Conservation (phyloP, 2,797 vertebrate genomes). For the Linurgus olivaceus region DNA sequence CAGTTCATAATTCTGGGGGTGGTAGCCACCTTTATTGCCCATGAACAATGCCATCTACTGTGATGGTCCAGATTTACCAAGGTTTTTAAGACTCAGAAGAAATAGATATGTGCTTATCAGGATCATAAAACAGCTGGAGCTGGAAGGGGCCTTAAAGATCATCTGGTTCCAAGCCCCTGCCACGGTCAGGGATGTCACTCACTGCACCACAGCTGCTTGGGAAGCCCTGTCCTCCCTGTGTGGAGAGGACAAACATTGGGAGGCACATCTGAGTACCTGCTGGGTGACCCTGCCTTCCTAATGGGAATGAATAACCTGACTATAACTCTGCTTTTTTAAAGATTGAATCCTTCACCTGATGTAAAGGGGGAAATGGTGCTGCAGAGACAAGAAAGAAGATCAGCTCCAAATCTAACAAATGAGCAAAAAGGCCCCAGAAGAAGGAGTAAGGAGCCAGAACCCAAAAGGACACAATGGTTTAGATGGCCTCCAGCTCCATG, state of each 20-base stretch:
- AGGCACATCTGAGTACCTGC: not conserved
- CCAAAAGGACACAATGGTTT: not conserved
- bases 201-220: not conserved
- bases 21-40: not conserved
- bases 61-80: not conserved
- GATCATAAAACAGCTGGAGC: not conserved
- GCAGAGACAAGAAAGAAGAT: not conserved
- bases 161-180: not conserved
- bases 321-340: not conserved
- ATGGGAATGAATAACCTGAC: not conserved
- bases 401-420: not conserved
- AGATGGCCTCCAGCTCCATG: not conserved
- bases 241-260: accelerated
- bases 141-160: not conserved
- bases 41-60: not conserved
- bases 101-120: not conserved
- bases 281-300: not conserved
- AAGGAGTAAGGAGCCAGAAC: not conserved
- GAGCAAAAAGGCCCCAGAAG: not conserved
- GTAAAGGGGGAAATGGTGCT: not conserved
- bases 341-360: not conserved
- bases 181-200: not conserved
- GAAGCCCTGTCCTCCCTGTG: not conserved
- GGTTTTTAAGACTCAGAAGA: not conserved
- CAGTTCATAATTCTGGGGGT: not conserved